These are phyloP conservation scores for Hyposoter didymator DNA, from an alignment of 2,888 invertebrate species.

Conservation along the genomic window DNA sequence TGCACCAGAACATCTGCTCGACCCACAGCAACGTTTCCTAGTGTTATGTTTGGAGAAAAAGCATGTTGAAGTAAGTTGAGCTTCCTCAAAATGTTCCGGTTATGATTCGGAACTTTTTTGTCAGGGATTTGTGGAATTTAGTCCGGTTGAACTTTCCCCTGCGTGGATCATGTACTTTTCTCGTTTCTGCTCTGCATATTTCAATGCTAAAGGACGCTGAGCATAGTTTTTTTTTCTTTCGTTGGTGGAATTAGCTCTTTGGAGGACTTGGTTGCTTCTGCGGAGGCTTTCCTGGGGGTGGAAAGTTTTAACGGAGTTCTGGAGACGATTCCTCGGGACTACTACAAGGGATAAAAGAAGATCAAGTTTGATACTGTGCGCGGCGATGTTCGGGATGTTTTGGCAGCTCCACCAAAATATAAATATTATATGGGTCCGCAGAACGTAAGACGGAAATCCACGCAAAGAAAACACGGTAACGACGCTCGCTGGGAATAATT, in stretches of 20 bases:
- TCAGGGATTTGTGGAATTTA: conserved; percentile 31
- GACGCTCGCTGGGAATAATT: neutral
- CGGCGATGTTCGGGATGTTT: neutral
- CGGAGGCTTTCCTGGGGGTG: neutral
- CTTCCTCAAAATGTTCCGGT: conserved; percentile 8
- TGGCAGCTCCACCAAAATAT: neutral
- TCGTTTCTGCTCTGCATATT: neutral
- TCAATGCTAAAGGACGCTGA: neutral
- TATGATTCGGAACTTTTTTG: conserved; percentile 1
- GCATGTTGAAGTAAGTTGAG: neutral
- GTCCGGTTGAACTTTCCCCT: conserved; percentile 2
- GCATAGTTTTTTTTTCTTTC: conserved; percentile 10
- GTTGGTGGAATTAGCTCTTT: neutral
- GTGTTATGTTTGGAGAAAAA: neutral
- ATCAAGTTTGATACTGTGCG: conserved; percentile 3
- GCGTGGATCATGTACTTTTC: conserved; percentile 29
- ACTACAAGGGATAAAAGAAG: neutral
- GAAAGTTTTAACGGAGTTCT: conserved; percentile 19
- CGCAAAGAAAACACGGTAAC: neutral
- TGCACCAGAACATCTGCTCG: neutral
- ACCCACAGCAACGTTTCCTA: neutral
- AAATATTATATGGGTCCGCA: neutral
- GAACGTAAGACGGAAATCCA: neutral
- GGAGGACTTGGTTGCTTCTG: neutral
- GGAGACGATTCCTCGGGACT: conserved; percentile 1